Evolutionary conservation across 35 echinoderm and acorn worm genomes (phyloP), one percentile per base, ranked within the genome.

Genomic region (Strongylocentrotus purpuratus): DNA sequence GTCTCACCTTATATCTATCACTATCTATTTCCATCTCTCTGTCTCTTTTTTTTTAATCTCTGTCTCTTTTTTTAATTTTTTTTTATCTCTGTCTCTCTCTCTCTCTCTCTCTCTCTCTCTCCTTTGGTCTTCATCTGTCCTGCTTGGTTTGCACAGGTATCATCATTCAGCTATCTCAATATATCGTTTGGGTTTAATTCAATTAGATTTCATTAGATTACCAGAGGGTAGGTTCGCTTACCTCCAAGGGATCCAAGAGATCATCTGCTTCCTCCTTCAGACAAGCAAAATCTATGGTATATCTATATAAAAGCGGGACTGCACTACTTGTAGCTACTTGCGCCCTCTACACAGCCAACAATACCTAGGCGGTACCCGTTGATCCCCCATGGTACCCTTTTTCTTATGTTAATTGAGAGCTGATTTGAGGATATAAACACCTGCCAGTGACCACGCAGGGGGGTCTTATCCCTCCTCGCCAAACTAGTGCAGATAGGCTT

Each of bases 151-250:
- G 33, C 87, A 28, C n/a, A 33, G 87, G 87, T 89, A 89, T 45
- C 87, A 33, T 78, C 87, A 33, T 89, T 46, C 87, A 20, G 87
- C 87, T 89, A 89, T 89, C 20, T 89, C 87, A 18, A 46, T 89
- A 46, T 89, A 31, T 89, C 87, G 10, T 89, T 89, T 33, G 12
- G 87, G 87, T 45, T 89, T 89, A 89, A 89, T 89, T 46, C 45
- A 89, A 89, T 89, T 89, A 89, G 87, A 45, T 89, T 33, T 41
- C 87, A 89, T 89, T 89, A 32, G 9, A 89, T 89, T 89, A 89
- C 87, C 87, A 33, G 45, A 33, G 32, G 87, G 87, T 89, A 45
- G 87, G 33, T 89, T 78, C 65, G 65, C 65, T 89, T 89, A 89
- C 87, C 87, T 45, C 33, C 86, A 9, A 20, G 20, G n/a, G 33